Conservation (phyloP, 1,140 invertebrate genomes). For the Paraescarpia echinospica region DNA sequence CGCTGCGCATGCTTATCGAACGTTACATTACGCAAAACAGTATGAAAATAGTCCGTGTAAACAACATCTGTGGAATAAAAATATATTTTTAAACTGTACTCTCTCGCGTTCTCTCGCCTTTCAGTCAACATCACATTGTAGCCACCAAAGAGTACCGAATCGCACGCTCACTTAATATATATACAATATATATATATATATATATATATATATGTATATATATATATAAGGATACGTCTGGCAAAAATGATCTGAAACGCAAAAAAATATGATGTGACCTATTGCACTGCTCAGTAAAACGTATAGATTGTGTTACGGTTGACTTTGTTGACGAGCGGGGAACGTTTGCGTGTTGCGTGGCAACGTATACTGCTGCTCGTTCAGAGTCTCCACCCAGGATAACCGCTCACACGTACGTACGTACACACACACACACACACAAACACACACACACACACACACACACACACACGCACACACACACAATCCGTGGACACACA, state of each 20-base stretch:
- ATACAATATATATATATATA: neutral
- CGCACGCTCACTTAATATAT: neutral
- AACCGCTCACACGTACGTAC: neutral
- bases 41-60: constrained; percentile 6
- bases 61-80: constrained; percentile 6
- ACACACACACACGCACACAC: neutral
- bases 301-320: neutral
- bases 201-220: neutral
- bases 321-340: neutral
- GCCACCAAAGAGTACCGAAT: neutral
- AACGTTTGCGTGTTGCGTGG: neutral
- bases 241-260: neutral
- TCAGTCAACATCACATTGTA: neutral
- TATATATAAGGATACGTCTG: neutral
- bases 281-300: neutral
- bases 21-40: neutral
- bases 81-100: neutral
- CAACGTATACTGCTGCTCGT: neutral
- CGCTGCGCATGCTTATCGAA: neutral
- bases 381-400: neutral
- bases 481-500: neutral
- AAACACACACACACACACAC: too few relatives aligned
- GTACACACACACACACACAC: too few relatives aligned
- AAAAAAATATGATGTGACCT: neutral
- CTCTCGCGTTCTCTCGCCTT: neutral